Evolutionary conservation across 2,797 vertebrate genomes (phyloP), one percentile per base, ranked within the genome.

Genomic region (Melanotaenia trifasciata): DNA sequence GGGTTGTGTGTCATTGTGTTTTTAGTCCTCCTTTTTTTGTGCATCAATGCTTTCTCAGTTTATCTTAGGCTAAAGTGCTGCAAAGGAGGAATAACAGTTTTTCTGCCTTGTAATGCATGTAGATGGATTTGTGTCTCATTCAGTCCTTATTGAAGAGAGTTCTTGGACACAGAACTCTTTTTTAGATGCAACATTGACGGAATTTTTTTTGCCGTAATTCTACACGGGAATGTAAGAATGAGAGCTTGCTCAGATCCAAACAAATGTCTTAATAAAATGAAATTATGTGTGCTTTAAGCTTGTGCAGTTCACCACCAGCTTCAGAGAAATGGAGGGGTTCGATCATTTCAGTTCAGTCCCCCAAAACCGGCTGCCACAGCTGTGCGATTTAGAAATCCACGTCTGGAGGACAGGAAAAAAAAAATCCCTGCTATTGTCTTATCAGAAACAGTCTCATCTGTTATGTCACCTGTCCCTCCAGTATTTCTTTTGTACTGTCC

Each of bases 41-140:
- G 86, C 64, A 84, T 87, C 84, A 64, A 12, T 75, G 26, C 81
- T 76, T 75, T 66, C 70, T 87, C 79, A 69, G 86, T 92, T 85
- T 84, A 64, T 89, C 70, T 83, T 75, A 83, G 84, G 85, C 82
- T 93, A 92, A 93, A 94, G 93, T 92, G 92, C 91, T 87, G 83
- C 80, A 86, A 81, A 90, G 85, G 85, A 84, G 84, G 83, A 72
- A 62, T 71, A 64, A 58, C 56, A 59, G 64, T 72, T 45, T 75
- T 36, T 79, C 38, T 73, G 58, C 66, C 60, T 80, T 62, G 64
- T 47, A 63, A 30, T 58, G 70, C 45, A 7, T 18, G 35, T 79
- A 40, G 36, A n/a, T 16, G 63, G 26, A 59, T 75, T 32, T 38
- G 12, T 40, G 61, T 38, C 66, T 26, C 45, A 12, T 68, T 71